Conservation (phyloP, 2,888 invertebrate genomes). For the Drosophila prolongata region DNA sequence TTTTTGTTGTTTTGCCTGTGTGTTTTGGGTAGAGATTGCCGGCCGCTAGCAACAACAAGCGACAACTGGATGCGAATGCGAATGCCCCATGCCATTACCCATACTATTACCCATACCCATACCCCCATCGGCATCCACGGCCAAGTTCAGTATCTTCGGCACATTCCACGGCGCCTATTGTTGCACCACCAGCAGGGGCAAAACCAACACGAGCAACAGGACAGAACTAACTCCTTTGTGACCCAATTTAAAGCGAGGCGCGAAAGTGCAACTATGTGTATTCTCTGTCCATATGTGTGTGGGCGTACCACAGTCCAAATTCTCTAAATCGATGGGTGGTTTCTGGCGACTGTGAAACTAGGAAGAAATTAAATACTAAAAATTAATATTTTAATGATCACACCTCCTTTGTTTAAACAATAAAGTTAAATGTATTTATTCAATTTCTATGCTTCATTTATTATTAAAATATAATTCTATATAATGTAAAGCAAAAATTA, state of each 20-base stretch:
- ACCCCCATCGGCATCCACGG: constrained; percentile 42
- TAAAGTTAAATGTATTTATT: no score
- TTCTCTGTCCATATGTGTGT: constrained; percentile 10
- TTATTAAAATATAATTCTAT: no score
- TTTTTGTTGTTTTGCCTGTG: constrained; percentile 19
- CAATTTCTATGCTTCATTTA: no score
- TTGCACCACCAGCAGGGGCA: constrained; percentile 38
- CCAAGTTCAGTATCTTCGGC: constrained; percentile 79
- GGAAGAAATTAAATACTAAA: neutral
- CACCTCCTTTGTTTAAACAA: no score
- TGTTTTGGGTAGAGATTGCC: constrained; percentile 31
- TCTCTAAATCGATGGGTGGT: neutral
- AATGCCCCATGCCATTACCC: constrained; percentile 8
- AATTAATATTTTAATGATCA: no score
- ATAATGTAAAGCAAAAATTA: no score
- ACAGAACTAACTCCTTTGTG: constrained; percentile 42
- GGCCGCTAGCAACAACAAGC: constrained; percentile 37
- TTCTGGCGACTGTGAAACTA: neutral
- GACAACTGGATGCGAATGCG: constrained; percentile 24
- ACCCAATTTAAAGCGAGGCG: constrained; percentile 67
- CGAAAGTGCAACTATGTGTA: constrained; percentile 62
- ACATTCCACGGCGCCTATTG: constrained; percentile 72
- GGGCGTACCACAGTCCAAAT: constrained; percentile 9
- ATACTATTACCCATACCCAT: neutral
- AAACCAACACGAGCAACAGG: constrained; percentile 25